Conservation (phyloP, 2,888 invertebrate genomes). For the Standfussiana lucernea region DNA sequence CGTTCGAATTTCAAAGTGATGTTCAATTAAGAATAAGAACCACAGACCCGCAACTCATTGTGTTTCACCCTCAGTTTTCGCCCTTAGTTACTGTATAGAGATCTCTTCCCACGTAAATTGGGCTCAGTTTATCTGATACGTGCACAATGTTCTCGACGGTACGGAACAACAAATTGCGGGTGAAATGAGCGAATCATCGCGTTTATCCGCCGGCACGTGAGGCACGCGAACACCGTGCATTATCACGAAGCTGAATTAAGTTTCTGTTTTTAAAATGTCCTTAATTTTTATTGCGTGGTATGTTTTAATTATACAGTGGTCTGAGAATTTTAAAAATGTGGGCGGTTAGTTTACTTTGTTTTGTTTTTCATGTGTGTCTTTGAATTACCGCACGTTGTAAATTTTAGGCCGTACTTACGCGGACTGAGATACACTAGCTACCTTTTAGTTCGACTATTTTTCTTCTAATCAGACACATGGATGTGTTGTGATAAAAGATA, state of each 20-base stretch:
- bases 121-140: slow-evolving; percentile 71
- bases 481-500: background rate
- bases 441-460: background rate
- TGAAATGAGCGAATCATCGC: slow-evolving; percentile 60
- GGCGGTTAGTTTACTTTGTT: slow-evolving; percentile 3
- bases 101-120: slow-evolving; percentile 64
- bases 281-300: slow-evolving; percentile 41
- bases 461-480: background rate
- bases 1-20: background rate
- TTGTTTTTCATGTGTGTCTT: background rate
- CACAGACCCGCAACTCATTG: background rate
- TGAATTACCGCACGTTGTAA: background rate
- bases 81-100: slow-evolving; percentile 51
- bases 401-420: background rate
- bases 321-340: slow-evolving; percentile 31
- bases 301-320: slow-evolving; percentile 51
- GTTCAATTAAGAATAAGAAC: background rate
- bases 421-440: background rate
- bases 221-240: slow-evolving; percentile 58
- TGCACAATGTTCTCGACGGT: slow-evolving; percentile 63
- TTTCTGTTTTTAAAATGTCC: slow-evolving; percentile 41
- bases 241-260: slow-evolving; percentile 51
- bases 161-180: slow-evolving; percentile 60
- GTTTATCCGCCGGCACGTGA: slow-evolving; percentile 60
- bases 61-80: background rate